Percentiles rank a stretch among this genome's conserved stretches.
Conservation (phyloP, 2,888 invertebrate genomes). For the Thymelicus acteon region DNA sequence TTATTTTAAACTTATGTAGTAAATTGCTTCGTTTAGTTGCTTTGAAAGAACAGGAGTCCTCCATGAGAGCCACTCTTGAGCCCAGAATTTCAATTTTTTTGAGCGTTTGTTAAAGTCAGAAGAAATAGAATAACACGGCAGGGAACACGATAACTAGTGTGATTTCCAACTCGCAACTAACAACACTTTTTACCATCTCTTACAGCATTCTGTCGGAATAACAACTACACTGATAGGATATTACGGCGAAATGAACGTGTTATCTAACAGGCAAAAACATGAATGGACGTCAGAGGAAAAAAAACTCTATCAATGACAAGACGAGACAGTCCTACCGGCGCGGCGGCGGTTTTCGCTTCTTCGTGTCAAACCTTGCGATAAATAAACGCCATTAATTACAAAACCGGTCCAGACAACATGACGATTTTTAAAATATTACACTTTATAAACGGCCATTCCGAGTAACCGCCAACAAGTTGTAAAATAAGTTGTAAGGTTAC, state of each 20-base stretch:
- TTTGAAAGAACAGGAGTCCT: too few species aligned
- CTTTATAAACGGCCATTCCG: constrained; percentile 11
- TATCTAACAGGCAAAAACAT: constrained; percentile 20
- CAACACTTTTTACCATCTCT: not conserved
- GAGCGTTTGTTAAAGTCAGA: too few species aligned
- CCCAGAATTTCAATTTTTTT: too few species aligned
- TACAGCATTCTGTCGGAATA: not conserved
- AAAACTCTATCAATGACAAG: constrained; percentile 27
- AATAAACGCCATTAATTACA: constrained; percentile 26
- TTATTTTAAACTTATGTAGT: not conserved
- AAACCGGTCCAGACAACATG: constrained; percentile 17
- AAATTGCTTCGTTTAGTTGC: not conserved
- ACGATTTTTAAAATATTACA: constrained; percentile 20
- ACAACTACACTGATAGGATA: not conserved
- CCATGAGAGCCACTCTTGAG: too few species aligned
- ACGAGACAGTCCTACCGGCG: constrained; percentile 11
- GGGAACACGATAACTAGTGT: not conserved
- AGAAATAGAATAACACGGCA: not conserved
- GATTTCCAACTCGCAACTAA: not conserved
- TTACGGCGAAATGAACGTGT: constrained; percentile 3
- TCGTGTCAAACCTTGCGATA: constrained; percentile 25
- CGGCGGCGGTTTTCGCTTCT: constrained; percentile 16
- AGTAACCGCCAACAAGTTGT: constrained; percentile 9
- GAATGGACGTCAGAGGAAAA: constrained; percentile 26
- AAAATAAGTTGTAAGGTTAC: not conserved